A percentile compares a stretch with the other conserved stretches of the same genome.
Evolutionary conservation across 2,888 invertebrate genomes (phyloP).

Genomic region (Hemicrepidius hirtus): DNA sequence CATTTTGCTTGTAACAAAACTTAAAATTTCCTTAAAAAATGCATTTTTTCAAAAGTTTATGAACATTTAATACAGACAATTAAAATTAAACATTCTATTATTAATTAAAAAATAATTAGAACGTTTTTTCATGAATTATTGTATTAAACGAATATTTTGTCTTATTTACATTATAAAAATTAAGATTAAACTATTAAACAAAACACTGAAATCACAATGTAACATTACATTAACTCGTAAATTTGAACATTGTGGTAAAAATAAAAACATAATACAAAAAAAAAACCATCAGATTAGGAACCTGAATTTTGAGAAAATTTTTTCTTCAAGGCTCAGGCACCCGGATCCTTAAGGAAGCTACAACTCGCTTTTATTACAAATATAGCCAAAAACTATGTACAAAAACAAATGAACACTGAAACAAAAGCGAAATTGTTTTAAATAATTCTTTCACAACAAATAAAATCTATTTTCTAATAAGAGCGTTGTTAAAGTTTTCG

Average conservation of each 20-base stretch:
- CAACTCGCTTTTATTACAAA: background rate
- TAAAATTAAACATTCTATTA: too few species aligned
- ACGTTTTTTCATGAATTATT: background rate
- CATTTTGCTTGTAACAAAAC: too few species aligned
- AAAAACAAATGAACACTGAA: background rate
- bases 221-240: slow-evolving; percentile 12
- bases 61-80: too few species aligned
- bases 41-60: too few species aligned
- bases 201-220: slow-evolving; percentile 17
- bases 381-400: slow-evolving; percentile 6
- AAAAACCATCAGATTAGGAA: background rate
- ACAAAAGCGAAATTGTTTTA: background rate
- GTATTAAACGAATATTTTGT: slow-evolving; percentile 32
- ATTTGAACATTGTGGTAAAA: background rate
- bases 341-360: background rate
- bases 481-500: background rate
- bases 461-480: slow-evolving; percentile 2
- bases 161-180: slow-evolving; percentile 33
- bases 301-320: background rate
- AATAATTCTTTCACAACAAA: slow-evolving; percentile 5
- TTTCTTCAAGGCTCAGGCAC: background rate
- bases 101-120: too few species aligned
- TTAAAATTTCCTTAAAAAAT: too few species aligned
- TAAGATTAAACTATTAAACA: slow-evolving; percentile 27
- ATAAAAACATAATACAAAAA: background rate